Evolutionary conservation across 2,888 invertebrate genomes (phyloP).

Genomic region (Heteromurus nitidus): DNA sequence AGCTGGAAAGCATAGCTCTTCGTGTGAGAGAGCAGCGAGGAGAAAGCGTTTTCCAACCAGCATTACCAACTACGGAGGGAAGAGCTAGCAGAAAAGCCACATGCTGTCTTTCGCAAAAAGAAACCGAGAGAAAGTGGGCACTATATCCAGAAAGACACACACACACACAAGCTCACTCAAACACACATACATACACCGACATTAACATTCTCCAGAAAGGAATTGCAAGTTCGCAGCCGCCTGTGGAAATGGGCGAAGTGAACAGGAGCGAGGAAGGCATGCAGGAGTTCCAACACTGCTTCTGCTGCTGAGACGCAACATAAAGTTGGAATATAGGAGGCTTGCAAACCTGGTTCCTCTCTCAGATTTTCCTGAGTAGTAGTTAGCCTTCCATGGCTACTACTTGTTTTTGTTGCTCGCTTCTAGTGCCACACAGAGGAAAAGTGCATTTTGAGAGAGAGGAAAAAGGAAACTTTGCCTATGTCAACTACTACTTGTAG

Average conservation of each 20-base stretch:
- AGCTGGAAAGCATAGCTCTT: not conserved
- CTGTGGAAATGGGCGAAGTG: constrained; percentile 7
- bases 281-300: not conserved
- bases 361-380: constrained; percentile 72
- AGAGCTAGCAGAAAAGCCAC: constrained; percentile 36
- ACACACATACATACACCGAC: not conserved
- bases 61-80: constrained; percentile 1
- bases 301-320: not conserved
- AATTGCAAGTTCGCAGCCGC: not conserved
- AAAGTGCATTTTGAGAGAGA: not conserved
- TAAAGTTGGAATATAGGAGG: constrained; percentile 24
- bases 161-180: not conserved
- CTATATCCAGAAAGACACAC: not conserved
- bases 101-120: constrained; percentile 14
- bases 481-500: not conserved
- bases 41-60: constrained; percentile 1
- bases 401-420: constrained; percentile 60
- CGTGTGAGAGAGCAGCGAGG: not conserved
- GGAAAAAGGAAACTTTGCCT: not conserved
- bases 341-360: constrained; percentile 49
- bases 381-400: constrained; percentile 74
- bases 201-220: too few relatives aligned
- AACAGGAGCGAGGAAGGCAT: constrained; percentile 7
- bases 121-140: not conserved
- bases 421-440: not conserved